Evolutionary conservation across 2,888 invertebrate species (phyloP).

Genomic region (Cantharis rustica): DNA sequence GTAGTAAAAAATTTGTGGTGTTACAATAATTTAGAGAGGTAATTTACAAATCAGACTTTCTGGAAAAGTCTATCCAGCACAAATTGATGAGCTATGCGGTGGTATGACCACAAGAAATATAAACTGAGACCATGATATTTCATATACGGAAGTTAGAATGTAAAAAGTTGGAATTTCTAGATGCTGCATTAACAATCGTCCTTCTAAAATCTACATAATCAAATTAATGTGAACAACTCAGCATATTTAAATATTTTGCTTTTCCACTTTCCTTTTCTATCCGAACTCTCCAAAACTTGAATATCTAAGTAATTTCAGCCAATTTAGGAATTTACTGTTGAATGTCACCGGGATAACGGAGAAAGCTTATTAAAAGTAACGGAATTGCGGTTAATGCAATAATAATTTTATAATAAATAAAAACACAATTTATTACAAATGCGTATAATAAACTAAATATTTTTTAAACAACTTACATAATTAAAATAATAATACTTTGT

Average conservation of each 20-base stretch:
- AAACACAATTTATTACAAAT: background rate
- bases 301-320: no score
- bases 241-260: background rate
- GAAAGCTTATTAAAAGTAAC: background rate
- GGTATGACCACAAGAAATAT: background rate
- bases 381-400: background rate
- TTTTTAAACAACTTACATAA: background rate
- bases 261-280: background rate
- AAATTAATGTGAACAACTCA: background rate
- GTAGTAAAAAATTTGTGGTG: background rate
- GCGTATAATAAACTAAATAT: background rate
- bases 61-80: background rate
- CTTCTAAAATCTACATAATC: background rate
- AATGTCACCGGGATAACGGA: background rate
- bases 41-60: background rate
- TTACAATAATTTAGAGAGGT: background rate
- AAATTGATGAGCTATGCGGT: background rate
- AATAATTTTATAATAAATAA: background rate
- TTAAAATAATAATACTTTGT: slow-evolving; percentile 1
- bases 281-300: background rate
- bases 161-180: background rate
- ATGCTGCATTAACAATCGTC: background rate
- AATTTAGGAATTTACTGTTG: background rate
- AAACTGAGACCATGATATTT: background rate
- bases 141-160: background rate